Conservation (phyloP, 2,113 vertebrate species). For the Perca fluviatilis region DNA sequence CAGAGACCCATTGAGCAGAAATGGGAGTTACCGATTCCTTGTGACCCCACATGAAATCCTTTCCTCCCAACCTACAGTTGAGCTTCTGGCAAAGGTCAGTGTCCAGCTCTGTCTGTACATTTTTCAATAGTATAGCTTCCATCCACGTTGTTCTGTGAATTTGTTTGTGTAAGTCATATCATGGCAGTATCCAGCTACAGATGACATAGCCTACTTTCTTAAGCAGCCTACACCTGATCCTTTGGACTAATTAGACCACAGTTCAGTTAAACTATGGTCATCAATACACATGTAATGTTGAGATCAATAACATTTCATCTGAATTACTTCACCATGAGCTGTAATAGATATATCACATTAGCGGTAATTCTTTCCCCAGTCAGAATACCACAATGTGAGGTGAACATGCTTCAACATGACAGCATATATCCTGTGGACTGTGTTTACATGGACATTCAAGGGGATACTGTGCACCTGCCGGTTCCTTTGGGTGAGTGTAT, state of each 20-base stretch:
- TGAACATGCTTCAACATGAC: conserved; percentile 64
- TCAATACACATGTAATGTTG: background rate
- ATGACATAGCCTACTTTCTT: conserved; percentile 8
- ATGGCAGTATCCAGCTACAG: background rate
- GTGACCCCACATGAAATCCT: conserved; percentile 33
- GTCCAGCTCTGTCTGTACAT: background rate
- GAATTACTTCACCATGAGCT: background rate
- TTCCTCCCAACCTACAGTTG: conserved; percentile 26
- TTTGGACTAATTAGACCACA: background rate
- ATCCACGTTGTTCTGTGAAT: background rate
- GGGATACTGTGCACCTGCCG: conserved; percentile 81
- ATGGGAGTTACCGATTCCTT: conserved; percentile 20
- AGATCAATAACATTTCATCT: background rate
- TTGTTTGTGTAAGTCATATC: background rate
- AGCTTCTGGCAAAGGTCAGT: conserved; percentile 63
- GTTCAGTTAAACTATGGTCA: background rate
- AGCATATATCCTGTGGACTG: conserved; percentile 59
- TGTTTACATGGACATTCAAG: conserved; percentile 76
- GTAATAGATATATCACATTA: background rate
- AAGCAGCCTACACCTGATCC: background rate
- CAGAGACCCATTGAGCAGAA: conserved; percentile 26
- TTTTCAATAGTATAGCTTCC: background rate
- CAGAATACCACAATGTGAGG: conserved; percentile 48
- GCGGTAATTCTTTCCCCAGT: background rate
- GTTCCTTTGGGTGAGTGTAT: conserved; percentile 82